Base-by-base conservation (phyloP, 2,888 invertebrate genomes). In the Lithosia quadra region DNA sequence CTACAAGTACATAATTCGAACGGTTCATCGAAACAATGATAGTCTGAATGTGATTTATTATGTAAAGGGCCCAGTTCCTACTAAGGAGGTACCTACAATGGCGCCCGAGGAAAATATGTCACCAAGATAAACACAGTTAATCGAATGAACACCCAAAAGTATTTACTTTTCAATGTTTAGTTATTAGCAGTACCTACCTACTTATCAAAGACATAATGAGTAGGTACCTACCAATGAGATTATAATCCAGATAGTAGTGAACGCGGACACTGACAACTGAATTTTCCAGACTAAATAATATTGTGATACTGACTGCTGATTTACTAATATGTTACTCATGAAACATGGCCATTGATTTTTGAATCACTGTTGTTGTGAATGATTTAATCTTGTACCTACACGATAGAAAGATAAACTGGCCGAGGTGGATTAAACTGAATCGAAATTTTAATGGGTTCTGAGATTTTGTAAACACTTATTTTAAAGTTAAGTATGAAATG, bases 311-410 rank as follows among this genome's bases (percentile, higher is more conserved):
- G 22, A 34, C 34, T 34, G 60, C 3, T 33, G 22, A n/a, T 22
- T 13, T 11, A 56, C 33, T n/a, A 60, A 21, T 28, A 43, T 15
- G 63, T 63, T 55, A 57, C 36, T 24, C 28, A 8, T 43, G 22
- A 22, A 56, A 75, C 68, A 73, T 60, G 59, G 24, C 43, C 65
- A 71, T 77, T 68, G 58, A 66, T 75, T 71, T 68, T 74, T 72
- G 74, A 79, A 77, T 79, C 82, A 78, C 73, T 67, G 67, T 73
- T 75, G 73, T 75, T 74, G 69, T 83, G 71, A 82, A 76, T 77
- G 82, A 74, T 78, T 76, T 69, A 65, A 76, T 74, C 72, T 61
- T 57, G 69, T 72, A 75, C 58, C 63, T 71, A 69, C 62, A n/a
- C n/a, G 49, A 78, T 76, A 66, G 76, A 74, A 73, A 75, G 68